Evolutionary conservation across 2,888 invertebrate genomes (phyloP).

Genomic region (Phyto melanocephala): DNA sequence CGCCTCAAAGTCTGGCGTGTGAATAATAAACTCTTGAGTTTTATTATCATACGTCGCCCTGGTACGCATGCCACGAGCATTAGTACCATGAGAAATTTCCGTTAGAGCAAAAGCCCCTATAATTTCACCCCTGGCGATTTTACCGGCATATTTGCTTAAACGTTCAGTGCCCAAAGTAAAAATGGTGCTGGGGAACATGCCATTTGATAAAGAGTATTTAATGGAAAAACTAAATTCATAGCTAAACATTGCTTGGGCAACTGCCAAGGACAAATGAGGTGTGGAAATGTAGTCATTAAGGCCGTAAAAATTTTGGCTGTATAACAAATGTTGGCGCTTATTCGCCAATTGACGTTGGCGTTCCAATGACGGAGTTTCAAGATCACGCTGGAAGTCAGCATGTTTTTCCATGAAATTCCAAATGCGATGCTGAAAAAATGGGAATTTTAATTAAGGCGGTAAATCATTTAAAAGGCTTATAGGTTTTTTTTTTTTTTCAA

Average conservation of each 20-base stretch:
- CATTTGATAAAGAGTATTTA: constrained; percentile 84
- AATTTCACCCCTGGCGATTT: constrained; percentile 78
- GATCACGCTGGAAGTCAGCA: constrained; percentile 81
- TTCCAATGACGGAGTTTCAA: constrained; percentile 80
- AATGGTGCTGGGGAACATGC: constrained; percentile 84
- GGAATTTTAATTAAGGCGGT: too few species aligned
- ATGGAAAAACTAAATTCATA: constrained; percentile 82
- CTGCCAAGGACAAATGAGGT: constrained; percentile 80
- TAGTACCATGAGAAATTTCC: constrained; percentile 94
- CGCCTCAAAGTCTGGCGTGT: constrained; percentile 88
- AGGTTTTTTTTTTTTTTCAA: too few species aligned
- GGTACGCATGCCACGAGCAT: constrained; percentile 92
- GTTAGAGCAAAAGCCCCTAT: constrained; percentile 91
- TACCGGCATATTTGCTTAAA: constrained; percentile 81
- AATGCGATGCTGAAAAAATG: constrained; percentile 79
- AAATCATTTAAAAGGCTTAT: too few species aligned
- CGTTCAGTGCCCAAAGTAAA: constrained; percentile 84
- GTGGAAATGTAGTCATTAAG: constrained; percentile 78
- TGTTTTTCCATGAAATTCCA: constrained; percentile 82
- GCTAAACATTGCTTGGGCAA: constrained; percentile 81
- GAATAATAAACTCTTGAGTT: constrained; percentile 85
- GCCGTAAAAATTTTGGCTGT: constrained; percentile 82
- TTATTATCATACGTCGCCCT: constrained; percentile 88
- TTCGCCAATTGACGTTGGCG: constrained; percentile 81
- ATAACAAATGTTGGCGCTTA: constrained; percentile 83